These are phyloP conservation scores for Microplitis deprimator DNA, from an alignment of 2,888 invertebrate species.

Conservation along the genomic window DNA sequence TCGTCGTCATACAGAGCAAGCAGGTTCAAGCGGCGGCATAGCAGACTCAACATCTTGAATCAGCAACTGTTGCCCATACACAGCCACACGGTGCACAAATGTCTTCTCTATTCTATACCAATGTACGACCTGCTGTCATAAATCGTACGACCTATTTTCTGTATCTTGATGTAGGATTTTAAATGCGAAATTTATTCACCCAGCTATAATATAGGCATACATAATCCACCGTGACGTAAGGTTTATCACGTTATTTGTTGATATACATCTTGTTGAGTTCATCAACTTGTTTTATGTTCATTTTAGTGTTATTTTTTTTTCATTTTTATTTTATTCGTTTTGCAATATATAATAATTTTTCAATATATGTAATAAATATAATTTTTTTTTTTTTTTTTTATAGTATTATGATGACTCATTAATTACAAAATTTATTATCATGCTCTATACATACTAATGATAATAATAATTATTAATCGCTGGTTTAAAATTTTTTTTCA, in stretches of 20 bases:
- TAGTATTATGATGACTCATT: neutral
- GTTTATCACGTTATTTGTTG: neutral
- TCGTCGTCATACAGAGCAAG: too few species aligned
- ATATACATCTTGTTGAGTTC: neutral
- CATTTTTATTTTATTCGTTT: neutral
- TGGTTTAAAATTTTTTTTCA: neutral
- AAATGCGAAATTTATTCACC: conserved; percentile 4
- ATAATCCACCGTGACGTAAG: neutral
- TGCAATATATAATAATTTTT: neutral
- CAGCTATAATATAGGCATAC: neutral
- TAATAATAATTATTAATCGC: neutral
- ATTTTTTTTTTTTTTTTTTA: neutral
- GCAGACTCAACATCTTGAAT: conserved; percentile 14
- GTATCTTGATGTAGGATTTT: conserved; percentile 7
- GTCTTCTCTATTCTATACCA: conserved; percentile 56
- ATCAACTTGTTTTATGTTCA: neutral
- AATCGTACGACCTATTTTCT: conserved; percentile 41
- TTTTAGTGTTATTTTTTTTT: neutral
- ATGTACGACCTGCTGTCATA: conserved; percentile 57
- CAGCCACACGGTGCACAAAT: conserved; percentile 3
- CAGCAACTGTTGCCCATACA: conserved; percentile 21
- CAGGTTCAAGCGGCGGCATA: neutral
- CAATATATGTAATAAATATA: neutral
- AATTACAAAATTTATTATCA: neutral
- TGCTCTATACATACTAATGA: neutral